These are phyloP conservation scores for Gymnothorax javanicus DNA, from an alignment of 2,797 vertebrate species.

Conservation along the genomic window DNA sequence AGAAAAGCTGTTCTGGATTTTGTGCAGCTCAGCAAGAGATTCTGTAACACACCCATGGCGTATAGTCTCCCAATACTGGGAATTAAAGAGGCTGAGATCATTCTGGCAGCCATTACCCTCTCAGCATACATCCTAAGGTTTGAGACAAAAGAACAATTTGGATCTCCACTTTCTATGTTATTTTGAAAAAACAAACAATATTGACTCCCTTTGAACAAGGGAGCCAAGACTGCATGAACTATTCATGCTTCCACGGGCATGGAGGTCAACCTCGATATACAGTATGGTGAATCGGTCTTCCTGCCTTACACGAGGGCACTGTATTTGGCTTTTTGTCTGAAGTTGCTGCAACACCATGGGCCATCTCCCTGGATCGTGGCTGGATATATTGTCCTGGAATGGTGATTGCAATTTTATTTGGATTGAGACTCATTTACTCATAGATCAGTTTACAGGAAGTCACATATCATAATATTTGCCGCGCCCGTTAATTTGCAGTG, in stretches of 20 bases:
- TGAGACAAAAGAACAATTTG: background rate
- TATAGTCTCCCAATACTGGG: background rate
- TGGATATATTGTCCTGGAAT: no score
- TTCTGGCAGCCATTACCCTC: background rate
- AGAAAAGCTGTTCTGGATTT: slow-evolving; percentile 27
- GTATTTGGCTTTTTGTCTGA: background rate
- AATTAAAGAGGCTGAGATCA: background rate
- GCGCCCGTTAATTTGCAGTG: no score
- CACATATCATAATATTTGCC: no score
- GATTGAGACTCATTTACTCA: no score
- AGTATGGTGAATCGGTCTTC: background rate
- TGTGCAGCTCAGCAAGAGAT: slow-evolving; percentile 27
- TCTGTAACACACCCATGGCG: slow-evolving; percentile 32
- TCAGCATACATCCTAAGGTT: background rate
- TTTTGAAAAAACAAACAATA: background rate
- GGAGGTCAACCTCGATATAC: background rate
- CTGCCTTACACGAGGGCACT: background rate
- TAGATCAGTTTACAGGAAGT: no score
- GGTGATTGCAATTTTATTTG: no score
- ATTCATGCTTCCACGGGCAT: background rate
- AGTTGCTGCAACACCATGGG: background rate
- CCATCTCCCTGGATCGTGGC: no score
- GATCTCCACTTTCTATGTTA: background rate
- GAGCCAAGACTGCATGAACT: background rate
- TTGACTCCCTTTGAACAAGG: background rate